Percentiles rank a stretch among this genome's conserved stretches.
These are phyloP conservation scores for Etia nguti DNA, from an alignment of 2,113 vertebrate species.

Conservation along the genomic window DNA sequence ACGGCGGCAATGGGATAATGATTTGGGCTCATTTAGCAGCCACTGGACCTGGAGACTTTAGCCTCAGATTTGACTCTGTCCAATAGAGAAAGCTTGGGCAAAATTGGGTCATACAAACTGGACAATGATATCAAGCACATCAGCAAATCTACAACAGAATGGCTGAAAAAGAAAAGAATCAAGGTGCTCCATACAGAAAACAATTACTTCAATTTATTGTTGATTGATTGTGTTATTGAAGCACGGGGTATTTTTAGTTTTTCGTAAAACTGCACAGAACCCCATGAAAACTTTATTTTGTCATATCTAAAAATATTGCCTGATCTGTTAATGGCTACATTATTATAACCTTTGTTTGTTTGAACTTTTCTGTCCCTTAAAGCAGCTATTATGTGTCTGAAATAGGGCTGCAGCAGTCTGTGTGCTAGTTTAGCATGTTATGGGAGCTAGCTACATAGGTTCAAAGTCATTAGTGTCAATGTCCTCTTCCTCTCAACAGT, in stretches of 20 bases:
- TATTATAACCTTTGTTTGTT: not conserved
- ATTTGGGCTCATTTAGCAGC: not conserved
- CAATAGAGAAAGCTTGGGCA: not conserved
- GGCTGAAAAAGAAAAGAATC: not conserved
- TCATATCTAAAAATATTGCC: not conserved
- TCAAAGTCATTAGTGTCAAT: conserved; percentile 56
- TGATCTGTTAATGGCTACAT: not conserved
- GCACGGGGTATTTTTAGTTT: not conserved
- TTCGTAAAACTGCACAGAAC: not conserved
- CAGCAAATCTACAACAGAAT: not conserved
- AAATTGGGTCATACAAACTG: rapidly evolving
- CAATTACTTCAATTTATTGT: not conserved
- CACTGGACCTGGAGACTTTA: not conserved
- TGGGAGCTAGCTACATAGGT: not conserved
- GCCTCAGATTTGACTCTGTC: too few species aligned
- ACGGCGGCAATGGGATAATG: not conserved
- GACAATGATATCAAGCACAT: not conserved
- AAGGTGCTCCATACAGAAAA: not conserved
- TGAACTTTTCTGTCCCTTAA: not conserved
- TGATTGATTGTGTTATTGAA: not conserved
- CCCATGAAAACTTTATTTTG: not conserved
- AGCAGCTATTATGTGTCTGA: not conserved
- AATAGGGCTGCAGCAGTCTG: not conserved
- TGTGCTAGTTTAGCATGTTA: not conserved
- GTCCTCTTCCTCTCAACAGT: conserved; percentile 35